Evolutionary conservation across 2,797 vertebrate genomes (phyloP).

Genomic region (Lutjanus argentimaculatus): DNA sequence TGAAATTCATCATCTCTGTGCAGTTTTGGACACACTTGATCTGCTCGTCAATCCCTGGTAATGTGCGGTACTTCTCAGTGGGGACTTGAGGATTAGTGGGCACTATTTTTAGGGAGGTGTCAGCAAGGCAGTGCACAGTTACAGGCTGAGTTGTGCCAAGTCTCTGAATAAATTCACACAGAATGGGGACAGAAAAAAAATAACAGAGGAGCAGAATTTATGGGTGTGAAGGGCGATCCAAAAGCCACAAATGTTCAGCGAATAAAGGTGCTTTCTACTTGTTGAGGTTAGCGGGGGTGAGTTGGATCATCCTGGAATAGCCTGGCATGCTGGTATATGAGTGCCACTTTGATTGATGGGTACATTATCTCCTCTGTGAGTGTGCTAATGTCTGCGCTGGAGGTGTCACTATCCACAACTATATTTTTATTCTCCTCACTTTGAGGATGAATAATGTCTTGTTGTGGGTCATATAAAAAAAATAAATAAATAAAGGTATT

Average conservation of each 20-base stretch:
- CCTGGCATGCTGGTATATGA: constrained; percentile 5
- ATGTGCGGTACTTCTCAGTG: constrained; percentile 57
- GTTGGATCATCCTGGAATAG: constrained; percentile 50
- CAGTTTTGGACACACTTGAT: not conserved
- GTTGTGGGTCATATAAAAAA: constrained; percentile 1
- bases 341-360: constrained; percentile 50
- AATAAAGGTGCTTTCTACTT: constrained; percentile 40
- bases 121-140: constrained; percentile 72
- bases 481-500: not conserved
- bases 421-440: constrained; percentile 40
- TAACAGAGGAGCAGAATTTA: not conserved
- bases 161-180: constrained; percentile 69
- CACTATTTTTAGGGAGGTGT: constrained; percentile 86
- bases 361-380: constrained; percentile 64
- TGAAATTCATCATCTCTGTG: not conserved
- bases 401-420: constrained; percentile 42
- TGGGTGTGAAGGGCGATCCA: constrained; percentile 8
- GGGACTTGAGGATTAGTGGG: constrained; percentile 73
- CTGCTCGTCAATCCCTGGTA: constrained; percentile 37
- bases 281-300: constrained; percentile 19
- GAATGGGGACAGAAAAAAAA: constrained; percentile 46
- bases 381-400: constrained; percentile 32
- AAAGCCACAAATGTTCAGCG: constrained; percentile 31
- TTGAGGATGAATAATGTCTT: too few species aligned
- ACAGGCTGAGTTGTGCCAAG: constrained; percentile 59